Evolutionary conservation across 1,140 invertebrate genomes (phyloP).

Genomic region (Ostrea denselamellosa): DNA sequence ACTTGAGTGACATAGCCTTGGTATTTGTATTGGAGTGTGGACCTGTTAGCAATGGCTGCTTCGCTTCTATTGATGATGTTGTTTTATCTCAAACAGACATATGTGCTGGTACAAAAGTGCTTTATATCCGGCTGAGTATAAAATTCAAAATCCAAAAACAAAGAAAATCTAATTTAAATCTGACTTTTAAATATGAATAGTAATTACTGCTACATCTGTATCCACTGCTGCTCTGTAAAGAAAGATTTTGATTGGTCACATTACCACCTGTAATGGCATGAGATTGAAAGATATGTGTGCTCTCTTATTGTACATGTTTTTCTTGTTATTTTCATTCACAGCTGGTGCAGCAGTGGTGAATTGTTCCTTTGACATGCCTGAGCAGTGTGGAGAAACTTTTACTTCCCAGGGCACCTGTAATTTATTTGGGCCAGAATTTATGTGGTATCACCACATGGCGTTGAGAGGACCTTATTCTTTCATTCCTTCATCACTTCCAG

Average conservation of each 20-base stretch:
- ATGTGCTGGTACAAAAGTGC: background rate
- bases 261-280: no score
- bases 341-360: background rate
- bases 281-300: no score
- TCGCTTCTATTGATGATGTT: slow-evolving; percentile 10
- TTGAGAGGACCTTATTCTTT: background rate
- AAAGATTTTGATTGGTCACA: no score
- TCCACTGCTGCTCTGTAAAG: no score
- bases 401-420: background rate
- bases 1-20: background rate
- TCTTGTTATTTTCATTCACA: background rate
- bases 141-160: no score
- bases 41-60: background rate
- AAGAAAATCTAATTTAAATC: no score
- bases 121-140: no score
- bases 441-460: background rate
- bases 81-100: background rate
- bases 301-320: background rate
- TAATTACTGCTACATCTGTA: no score
- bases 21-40: background rate
- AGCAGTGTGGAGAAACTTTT: background rate
- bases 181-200: no score
- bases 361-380: background rate
- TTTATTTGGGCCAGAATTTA: slow-evolving; percentile 24
- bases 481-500: background rate